Evolutionary conservation across 2,113 vertebrate genomes (phyloP), one percentile per base, ranked within the genome.

Genomic region (Chitala chitala): DNA sequence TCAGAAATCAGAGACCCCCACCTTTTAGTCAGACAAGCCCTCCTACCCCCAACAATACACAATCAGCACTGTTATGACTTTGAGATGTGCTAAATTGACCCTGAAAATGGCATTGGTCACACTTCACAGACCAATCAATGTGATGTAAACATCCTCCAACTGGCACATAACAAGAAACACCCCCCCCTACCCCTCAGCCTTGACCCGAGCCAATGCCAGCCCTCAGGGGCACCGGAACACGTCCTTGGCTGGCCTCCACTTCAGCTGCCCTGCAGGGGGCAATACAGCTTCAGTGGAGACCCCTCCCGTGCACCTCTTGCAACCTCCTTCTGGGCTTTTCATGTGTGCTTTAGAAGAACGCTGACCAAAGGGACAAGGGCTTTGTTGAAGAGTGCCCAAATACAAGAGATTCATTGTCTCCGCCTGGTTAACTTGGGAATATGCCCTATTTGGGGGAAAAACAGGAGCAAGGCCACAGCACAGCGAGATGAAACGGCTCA

Each of bases 331-430:
- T 76, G 68, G 77, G 73, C 66, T 58, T 77, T 76, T 75, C 69
- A 70, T 75, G 74, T 59, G 9, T n/a, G 59, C 58, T 56, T 77
- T 53, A 79, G 77, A 54, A 63, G 50, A 31, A 50, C 8, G 26
- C 42, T 69, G 71, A 75, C 40, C 69, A 75, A 69, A 71, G 64
- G 71, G 40, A 73, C 7, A 82, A 71, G 71, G 78, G 54, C 44
- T 58, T 70, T 29, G 38, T 24, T 29, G 72, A 71, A 61, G 0
- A 77, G 69, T 64, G 64, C 48, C 48, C 53, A 59, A 40, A 69
- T 77, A 90, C 86, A 89, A 88, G 76, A 42, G 76, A 3, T 40
- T 29, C 76, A 68, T 86, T 89, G 87, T 89, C 58, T 69, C 56
- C 6, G 59, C 8, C 3, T 29, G 71, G 78, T 76, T 78, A 79